A percentile compares a stretch with the other conserved stretches of the same genome.
phyloP scores from a whole-genome alignment of 2,797 vertebrate genomes.

The Neoniphon sammara region DNA sequence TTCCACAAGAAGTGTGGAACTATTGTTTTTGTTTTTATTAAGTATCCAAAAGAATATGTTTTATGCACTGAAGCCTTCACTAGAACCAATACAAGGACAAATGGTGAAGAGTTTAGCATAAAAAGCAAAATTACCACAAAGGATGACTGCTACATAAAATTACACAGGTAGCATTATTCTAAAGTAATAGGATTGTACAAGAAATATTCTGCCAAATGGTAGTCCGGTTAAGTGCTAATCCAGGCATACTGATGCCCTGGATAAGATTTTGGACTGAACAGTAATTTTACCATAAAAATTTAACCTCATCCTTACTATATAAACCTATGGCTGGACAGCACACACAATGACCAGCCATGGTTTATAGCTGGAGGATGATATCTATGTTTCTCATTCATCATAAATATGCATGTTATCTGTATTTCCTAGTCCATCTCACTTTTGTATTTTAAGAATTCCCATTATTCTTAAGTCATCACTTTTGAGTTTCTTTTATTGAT shows the following conservation, averaged over 20 bases:
- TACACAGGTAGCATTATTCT: too few species aligned
- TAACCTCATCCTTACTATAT: neutral
- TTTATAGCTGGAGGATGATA: too few species aligned
- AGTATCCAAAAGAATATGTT: too few species aligned
- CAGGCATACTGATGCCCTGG: neutral
- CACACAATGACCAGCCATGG: neutral
- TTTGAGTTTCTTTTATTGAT: constrained; percentile 51
- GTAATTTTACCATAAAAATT: neutral
- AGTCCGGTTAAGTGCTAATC: neutral
- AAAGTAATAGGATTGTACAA: too few species aligned
- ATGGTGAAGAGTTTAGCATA: neutral
- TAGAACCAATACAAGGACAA: neutral
- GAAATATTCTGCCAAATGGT: too few species aligned
- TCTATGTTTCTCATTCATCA: neutral
- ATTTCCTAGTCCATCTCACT: neutral
- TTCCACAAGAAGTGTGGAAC: neutral
- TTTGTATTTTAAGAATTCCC: neutral
- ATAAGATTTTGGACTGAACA: constrained; percentile 7
- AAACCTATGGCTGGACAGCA: neutral
- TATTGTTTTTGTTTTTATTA: neutral
- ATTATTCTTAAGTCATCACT: constrained; percentile 2
- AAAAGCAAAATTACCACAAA: too few species aligned
- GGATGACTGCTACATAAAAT: too few species aligned
- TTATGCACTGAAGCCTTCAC: neutral
- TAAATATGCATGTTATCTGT: neutral